Percentiles rank a stretch among this genome's conserved stretches.
Evolutionary conservation across 2,113 vertebrate genomes (phyloP).

Genomic region (Pterophyllum scalare): DNA sequence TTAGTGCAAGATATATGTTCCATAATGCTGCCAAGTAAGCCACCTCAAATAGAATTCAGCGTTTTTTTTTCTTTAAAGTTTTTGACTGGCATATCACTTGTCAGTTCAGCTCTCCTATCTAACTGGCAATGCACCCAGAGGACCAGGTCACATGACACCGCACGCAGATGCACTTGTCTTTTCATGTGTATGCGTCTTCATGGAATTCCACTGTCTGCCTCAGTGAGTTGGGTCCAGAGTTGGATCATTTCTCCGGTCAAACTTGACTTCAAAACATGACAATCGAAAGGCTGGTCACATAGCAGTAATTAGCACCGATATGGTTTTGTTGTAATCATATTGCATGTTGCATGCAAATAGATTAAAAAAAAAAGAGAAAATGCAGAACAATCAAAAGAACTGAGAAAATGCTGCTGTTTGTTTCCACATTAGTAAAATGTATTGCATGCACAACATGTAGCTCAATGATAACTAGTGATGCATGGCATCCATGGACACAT

Average conservation of each 20-base stretch:
- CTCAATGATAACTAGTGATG: neutral
- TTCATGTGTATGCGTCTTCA: neutral
- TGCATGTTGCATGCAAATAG: neutral
- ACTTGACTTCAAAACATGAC: neutral
- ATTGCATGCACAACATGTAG: neutral
- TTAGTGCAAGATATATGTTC: neutral
- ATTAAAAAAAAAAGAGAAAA: neutral
- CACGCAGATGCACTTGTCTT: neutral
- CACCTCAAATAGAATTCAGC: too few relatives aligned
- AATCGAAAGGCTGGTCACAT: neutral
- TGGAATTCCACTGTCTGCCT: neutral
- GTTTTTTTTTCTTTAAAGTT: neutral
- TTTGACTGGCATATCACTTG: neutral
- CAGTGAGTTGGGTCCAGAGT: neutral
- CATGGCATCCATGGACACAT: neutral
- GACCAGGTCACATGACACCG: neutral
- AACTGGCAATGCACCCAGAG: neutral
- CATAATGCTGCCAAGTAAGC: neutral
- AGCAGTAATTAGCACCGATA: neutral
- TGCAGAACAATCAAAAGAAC: neutral
- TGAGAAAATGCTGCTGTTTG: neutral
- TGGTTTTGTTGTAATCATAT: neutral
- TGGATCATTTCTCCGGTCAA: too few relatives aligned
- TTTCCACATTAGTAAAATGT: neutral
- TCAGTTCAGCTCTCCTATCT: neutral